Base-by-base conservation (phyloP, 2,797 vertebrate genomes). In the Chrysolophus pictus region DNA sequence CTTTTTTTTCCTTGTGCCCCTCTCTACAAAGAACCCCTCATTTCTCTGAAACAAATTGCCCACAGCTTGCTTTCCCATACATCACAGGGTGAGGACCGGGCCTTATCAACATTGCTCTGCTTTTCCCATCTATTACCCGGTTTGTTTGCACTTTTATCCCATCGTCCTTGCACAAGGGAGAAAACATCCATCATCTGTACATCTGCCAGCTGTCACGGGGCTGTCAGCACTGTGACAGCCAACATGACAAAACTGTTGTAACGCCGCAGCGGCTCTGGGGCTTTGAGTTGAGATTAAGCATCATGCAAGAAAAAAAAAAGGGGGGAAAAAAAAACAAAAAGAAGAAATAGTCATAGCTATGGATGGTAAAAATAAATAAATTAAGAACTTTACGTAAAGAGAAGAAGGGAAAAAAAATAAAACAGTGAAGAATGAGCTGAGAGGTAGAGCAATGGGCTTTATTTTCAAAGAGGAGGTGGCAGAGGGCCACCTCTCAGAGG, bases 121-220 rank as follows among this genome's bases (percentile, higher is more conserved):
- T 98, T 96, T 98, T 98, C 98, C 98, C 99, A 99, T 99, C 98
- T 98, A 99, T 99, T 98, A 99, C 98, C 97, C 95, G 97, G 98
- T 99, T 98, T 99, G 98, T 99, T 99, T 99, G 98, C 98, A 98
- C 98, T 99, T 98, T 99, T 98, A 98, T 99, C 98, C 98, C 97
- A 94, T 96, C 96, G 98, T 98, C 99, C 99, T 99, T 99, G 98
- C 98, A 97, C 98, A 95, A 97, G 98, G 97, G 97, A 97, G 97
- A 96, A 97, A 98, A 97, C 98, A 99, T 99, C 98, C 98, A 99
- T 99, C 99, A 99, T 97, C 96, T 94, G 95, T 97, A 98, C 98
- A 98, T 98, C 98, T 98, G 95, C 97, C 73, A 92, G 96, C 96
- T 98, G 98, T 97, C 98, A 97, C 89, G 9, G 94, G 86, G 83